Evolutionary conservation across 2,888 invertebrate genomes (phyloP), one percentile per base, ranked within the genome.

Genomic region (Crematogaster levior): DNA sequence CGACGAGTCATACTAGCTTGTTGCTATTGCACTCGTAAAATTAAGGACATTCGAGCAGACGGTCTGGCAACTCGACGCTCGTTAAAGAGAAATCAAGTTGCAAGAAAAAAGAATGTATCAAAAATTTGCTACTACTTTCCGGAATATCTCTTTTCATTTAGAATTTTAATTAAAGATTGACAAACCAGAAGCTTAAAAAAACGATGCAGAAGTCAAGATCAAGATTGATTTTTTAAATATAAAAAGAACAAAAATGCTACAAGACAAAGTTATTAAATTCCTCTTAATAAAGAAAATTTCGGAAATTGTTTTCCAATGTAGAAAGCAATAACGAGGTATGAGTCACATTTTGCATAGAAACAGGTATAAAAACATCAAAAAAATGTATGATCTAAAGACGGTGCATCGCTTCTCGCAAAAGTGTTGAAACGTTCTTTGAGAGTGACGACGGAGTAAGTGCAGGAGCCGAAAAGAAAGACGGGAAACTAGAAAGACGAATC

Each of bases 11-110:
- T 46, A 68, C 40, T 73, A 68, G 53, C 53, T 61, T 63, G 74
- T 81, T 72, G 74, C 74, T 48, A 53, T 56, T 70, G 75, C 75
- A 58, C 53, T 74, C 77, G 75, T 48, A 63, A 74, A 74, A 61
- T 60, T 61, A 74, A 74, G 74, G 61, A 74, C 61, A n/a, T 30
- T 74, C 74, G 74, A 74, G 34, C 18, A 74, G 73, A 46, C 60
- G 43, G 12, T 46, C 30, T 30, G 43, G 10, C 34, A 53, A 48
- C 43, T 4, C 63, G 24, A 43, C 18, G 40, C 43, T 9, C 10
- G 7, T 60, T 60, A 74, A 74, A 61, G 61, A 21, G 24, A 74
- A 73, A 60, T 73, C 1, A 15, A 10, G 60, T 48, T 12, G 74
- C 24, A 24, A 48, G 15, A 24, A 34, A 18, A 18, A 34, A 34